Evolutionary conservation across 2,113 vertebrate genomes (phyloP), one percentile per base, ranked within the genome.

Genomic region (Cynoglossus semilaevis): DNA sequence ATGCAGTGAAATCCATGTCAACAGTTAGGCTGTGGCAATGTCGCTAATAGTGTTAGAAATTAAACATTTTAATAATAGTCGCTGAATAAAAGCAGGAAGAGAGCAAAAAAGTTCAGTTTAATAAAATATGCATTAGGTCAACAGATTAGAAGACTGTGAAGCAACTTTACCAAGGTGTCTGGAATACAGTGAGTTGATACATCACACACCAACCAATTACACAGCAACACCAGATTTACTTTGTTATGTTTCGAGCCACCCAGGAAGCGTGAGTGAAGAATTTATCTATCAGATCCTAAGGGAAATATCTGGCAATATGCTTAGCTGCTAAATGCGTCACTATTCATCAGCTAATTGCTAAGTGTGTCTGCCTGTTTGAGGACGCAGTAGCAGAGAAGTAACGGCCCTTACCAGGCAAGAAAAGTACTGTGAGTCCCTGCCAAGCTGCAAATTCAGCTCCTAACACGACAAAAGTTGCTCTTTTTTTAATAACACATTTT

Each of bases 241-340:
- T 35, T 16, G 35, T 13, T 35, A 34, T 51, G 34, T 11, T 16
- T 36, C 15, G 12, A 5, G 15, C 50, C 50, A 51, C 15, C 50
- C 37, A 35, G 50, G n/a, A 37, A 38, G 49, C 15, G 3, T 10
- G 9, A 37, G 50, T 6, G 10, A 37, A 16, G 16, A 8, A 53
- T 18, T 29, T 53, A 34, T 40, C 15, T 11, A 53, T 12, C 10
- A 37, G 18, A n/a, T 14, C 51, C 51, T 40, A 34, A 14, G 51
- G 51, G 36, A 40, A 40, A 53, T 53, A 18, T 40, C 51, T 18
- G 15, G 15, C 36, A 53, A 53, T 17, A 53, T 40, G 9, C 7
- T 36, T 29, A 15, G 34, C 11, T 18, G 34, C 50, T 51, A 17
- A 17, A 51, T n/a, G 35, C 35, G 15, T 35, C 50, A 18, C 50